Evolutionary conservation across 2,113 vertebrate species (phyloP), one percentile per base, ranked within the genome.

Genomic region (Alligator sinensis): DNA sequence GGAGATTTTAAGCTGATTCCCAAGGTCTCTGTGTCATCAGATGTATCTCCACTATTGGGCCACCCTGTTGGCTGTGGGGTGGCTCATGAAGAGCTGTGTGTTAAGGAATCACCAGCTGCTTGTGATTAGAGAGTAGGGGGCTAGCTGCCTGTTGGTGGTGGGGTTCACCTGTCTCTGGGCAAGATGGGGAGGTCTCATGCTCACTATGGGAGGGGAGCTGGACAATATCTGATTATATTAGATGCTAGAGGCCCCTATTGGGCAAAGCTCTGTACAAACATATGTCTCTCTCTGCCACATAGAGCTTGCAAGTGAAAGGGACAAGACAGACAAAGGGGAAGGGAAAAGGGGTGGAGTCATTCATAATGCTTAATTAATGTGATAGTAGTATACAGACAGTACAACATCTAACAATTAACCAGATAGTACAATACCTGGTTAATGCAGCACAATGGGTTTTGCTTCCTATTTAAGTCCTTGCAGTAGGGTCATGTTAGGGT

Each of bases 121-220:
- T 22, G 34, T 47, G 18, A 47, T 19, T 34, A 19, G 34, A 11
- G 70, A 38, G 6, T 47, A 13, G 24, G 21, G 24, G 70, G 18
- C 22, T 70, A 30, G 34, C 66, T 34, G n/a, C 8, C 9, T 70
- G 66, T 18, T 70, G 68, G 9, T 21, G 30, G 19, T 5, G 27
- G 4, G 22, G 64, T 93, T 78, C 34, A 59, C 27, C 14, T 54
- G 87, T 75, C 47, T 24, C 70, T 72, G 70, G 34, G 19, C 15
- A 82, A 28, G 11, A 2, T 0, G 5, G 57, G 47, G 66, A 18
- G 64, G 9, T 9, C 25, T 62, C 1, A 0, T 38, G 5, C 38
- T 28, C 18, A 34, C 22, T 17, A 22, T 2, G 12, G 70, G 11
- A 74, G 47, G 34, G 70, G 21, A 74, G 70, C 34, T 47, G 12